Evolutionary conservation across 2,888 invertebrate genomes (phyloP), one percentile per base, ranked within the genome.

Genomic region (Poecilobothrus nobilitatus): DNA sequence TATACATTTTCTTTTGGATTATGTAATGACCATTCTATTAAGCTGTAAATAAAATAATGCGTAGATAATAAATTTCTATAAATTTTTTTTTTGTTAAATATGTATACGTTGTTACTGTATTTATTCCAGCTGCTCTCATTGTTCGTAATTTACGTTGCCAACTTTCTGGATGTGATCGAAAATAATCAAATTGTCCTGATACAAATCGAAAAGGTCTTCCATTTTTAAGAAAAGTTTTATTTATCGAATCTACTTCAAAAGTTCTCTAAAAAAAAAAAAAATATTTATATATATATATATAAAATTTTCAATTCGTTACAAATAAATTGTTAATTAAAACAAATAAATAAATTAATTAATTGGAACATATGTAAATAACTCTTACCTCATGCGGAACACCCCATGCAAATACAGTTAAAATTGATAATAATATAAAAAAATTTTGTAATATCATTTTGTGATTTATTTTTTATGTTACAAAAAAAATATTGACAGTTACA

Each of bases 21-120:
- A 79, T 97, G 97, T 68, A 88, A 84, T 73, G 92, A 94, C 97
- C 97, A 91, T 78, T 94, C 92, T 0, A 96, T 89, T 78, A 96
- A 94, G 6, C 91, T 91, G 10, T 10, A 67, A 67, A 53, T 8
- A 27, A 37, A 34, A 65, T 1, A 64, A 64, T 33, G 33, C 15
- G 18, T 64, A 18, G 15, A 33, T 15, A 33, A 27, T 64, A 33
- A 18, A 64, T 15, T 62, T 20, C 20, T n/a, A 62, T 20, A 6
- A 21, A n/a, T 20, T 20, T 6, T 5, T 4, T n/a, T n/a, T n/a
- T n/a, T n/a, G 9, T 21, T 21, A 21, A 21, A 21, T 21, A 9
- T 21, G 21, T 21, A n/a, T 79, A 89, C 91, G 91, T 92, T 73
- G 91, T 87, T 0, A 94, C 86, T 2, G 91, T 85, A 80, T 94